Percentiles rank a stretch among this genome's conserved stretches.
Conservation (phyloP, 2,888 invertebrate genomes). For the Amphimallon solstitiale region DNA sequence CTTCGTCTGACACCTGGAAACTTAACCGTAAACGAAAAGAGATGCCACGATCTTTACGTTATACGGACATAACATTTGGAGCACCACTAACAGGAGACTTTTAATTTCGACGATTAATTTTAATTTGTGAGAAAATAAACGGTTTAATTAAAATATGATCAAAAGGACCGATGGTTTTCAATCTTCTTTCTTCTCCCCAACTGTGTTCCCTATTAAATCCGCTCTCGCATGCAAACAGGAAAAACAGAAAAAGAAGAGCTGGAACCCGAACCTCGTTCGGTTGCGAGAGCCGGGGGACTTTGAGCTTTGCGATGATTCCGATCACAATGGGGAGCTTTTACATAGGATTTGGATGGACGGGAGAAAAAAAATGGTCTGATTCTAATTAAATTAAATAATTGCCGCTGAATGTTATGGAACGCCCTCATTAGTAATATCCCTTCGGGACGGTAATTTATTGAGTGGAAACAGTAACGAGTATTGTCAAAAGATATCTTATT, state of each 20-base stretch:
- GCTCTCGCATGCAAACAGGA: not conserved
- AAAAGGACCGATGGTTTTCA: slow-evolving; percentile 19
- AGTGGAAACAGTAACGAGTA: not conserved
- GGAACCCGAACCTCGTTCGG: slow-evolving; percentile 8
- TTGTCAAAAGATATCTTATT: not conserved
- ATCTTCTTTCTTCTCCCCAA: not conserved
- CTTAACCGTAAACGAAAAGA: not conserved
- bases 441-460: slow-evolving; percentile 19
- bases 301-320: slow-evolving; percentile 21
- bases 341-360: slow-evolving; percentile 12
- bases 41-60: too few relatives aligned
- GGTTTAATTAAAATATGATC: slow-evolving; percentile 52
- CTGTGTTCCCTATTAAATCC: not conserved
- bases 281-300: too few relatives aligned
- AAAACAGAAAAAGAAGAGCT: slow-evolving; percentile 3
- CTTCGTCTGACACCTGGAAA: slow-evolving; percentile 1
- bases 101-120: slow-evolving; percentile 54
- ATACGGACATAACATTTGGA: too few relatives aligned
- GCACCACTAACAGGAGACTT: slow-evolving; percentile 45
- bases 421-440: slow-evolving; percentile 24
- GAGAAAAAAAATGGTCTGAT: slow-evolving; percentile 12
- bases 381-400: slow-evolving; percentile 33
- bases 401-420: slow-evolving; percentile 21
- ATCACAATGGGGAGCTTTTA: not conserved
- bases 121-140: slow-evolving; percentile 55